Conservation (phyloP, 1,140 invertebrate genomes). For the Antheraea pernyi region DNA sequence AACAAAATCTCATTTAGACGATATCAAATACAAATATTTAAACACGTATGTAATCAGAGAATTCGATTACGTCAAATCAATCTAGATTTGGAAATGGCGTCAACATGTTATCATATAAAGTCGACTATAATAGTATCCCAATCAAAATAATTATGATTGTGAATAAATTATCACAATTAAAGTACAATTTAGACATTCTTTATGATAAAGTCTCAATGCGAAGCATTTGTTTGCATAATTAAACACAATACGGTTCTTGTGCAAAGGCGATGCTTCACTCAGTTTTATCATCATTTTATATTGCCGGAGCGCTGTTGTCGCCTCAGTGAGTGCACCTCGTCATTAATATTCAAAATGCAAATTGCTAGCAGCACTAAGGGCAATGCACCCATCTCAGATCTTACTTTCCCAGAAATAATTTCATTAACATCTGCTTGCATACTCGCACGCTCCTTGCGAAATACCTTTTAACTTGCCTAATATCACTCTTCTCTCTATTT, state of each 20-base stretch:
- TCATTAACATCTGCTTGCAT: slow-evolving; percentile 63
- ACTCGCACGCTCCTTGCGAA: slow-evolving; percentile 48
- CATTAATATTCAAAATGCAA: slow-evolving; percentile 73
- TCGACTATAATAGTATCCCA: no score
- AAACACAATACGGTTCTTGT: background rate
- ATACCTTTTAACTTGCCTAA: slow-evolving; percentile 45
- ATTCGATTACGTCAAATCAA: no score
- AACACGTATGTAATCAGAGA: no score
- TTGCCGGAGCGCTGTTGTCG: slow-evolving; percentile 31
- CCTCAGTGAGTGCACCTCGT: slow-evolving; percentile 46
- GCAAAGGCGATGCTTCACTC: slow-evolving; percentile 42
- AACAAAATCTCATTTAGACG: no score
- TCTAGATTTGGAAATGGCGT: no score
- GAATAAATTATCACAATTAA: no score
- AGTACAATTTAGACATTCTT: no score
- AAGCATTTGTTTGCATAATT: background rate
- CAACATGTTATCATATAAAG: no score
- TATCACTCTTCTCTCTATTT: slow-evolving; percentile 17
- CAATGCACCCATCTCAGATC: slow-evolving; percentile 65
- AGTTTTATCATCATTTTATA: slow-evolving; percentile 51
- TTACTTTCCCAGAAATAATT: slow-evolving; percentile 72
- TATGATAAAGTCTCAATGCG: no score
- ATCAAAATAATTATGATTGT: no score
- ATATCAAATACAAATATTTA: no score
- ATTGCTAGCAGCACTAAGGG: slow-evolving; percentile 56